Evolutionary conservation across 2,113 vertebrate genomes (phyloP).

Genomic region (Eretmochelys imbricata): DNA sequence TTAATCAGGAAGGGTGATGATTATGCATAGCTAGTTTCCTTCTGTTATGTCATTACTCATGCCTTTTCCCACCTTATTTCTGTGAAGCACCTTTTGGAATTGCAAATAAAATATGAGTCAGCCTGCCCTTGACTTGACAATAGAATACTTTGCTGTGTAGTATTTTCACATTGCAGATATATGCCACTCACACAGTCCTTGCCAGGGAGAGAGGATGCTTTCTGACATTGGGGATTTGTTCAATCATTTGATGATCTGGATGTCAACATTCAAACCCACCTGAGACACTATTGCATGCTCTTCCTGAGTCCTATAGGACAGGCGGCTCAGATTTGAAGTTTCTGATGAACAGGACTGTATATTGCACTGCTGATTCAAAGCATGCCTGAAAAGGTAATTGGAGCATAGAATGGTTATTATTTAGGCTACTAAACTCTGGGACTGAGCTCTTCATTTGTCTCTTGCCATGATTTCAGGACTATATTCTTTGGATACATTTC

Average conservation of each 20-base stretch:
- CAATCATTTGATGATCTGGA: neutral
- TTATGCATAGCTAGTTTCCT: neutral
- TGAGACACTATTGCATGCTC: neutral
- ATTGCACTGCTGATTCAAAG: neutral
- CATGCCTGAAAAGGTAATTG: fast-evolving
- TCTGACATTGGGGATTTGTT: neutral
- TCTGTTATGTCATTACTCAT: neutral
- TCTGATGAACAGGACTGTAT: neutral
- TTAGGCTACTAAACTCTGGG: neutral
- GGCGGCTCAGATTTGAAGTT: neutral
- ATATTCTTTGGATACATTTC: neutral
- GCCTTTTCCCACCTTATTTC: neutral
- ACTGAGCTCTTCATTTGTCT: fast-evolving
- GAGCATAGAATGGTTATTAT: fast-evolving
- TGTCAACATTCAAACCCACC: neutral
- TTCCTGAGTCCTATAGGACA: neutral
- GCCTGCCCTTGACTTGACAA: neutral
- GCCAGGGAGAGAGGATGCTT: neutral
- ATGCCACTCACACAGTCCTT: neutral
- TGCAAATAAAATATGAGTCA: neutral
- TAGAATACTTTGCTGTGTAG: neutral
- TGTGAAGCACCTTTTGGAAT: neutral
- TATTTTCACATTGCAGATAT: neutral
- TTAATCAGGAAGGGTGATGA: neutral
- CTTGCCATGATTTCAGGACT: neutral